Percentiles rank a stretch among this genome's conserved stretches.
Evolutionary conservation across 2,113 vertebrate genomes (phyloP).

Genomic region (Galeopterus variegatus): DNA sequence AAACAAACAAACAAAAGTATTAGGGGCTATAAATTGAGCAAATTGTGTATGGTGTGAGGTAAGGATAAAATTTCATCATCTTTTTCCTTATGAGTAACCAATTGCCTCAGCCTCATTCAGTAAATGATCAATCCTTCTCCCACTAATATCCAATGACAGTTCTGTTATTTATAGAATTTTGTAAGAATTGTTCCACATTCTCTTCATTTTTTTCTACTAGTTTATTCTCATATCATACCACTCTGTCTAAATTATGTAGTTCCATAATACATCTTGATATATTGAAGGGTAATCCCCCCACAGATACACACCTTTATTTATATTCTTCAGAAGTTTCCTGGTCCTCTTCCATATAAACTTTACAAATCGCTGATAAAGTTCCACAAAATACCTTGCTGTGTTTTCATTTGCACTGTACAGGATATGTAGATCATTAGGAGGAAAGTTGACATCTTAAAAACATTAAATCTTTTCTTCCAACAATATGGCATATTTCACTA

Average conservation of each 20-base stretch:
- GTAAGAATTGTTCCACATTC: background rate
- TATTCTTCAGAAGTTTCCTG: background rate
- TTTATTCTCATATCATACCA: background rate
- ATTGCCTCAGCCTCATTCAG: background rate
- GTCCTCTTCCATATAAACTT: background rate
- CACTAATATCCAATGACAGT: background rate
- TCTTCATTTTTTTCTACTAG: background rate
- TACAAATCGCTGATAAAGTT: slow-evolving; percentile 35
- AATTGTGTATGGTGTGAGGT: background rate
- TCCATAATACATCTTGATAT: slow-evolving; percentile 41
- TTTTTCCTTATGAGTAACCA: background rate
- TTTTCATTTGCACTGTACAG: background rate
- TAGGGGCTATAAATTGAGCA: background rate
- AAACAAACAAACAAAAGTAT: background rate
- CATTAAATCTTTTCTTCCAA: background rate
- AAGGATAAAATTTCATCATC: slow-evolving; percentile 7
- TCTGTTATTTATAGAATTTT: background rate
- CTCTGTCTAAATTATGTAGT: background rate
- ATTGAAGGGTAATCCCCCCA: background rate
- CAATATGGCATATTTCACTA: background rate
- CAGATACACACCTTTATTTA: background rate
- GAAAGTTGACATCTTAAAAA: background rate
- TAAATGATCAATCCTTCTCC: background rate
- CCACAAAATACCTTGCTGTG: background rate
- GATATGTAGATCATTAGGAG: background rate